A percentile compares a stretch with the other conserved stretches of the same genome.
Conservation (phyloP, 2,888 invertebrate genomes). For the Beris chalybata region DNA sequence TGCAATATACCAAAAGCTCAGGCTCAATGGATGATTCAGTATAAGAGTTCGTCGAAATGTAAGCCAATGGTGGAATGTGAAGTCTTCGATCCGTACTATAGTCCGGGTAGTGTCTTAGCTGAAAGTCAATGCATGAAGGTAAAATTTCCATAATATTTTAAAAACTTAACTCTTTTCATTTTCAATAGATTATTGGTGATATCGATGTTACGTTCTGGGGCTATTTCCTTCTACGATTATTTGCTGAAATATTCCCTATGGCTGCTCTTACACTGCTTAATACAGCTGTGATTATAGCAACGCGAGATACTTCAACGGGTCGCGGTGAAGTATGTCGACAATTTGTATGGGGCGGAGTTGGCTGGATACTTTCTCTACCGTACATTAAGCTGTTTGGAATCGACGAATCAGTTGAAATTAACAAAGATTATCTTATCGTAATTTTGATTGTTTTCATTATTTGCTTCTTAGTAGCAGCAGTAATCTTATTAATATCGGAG, state of each 20-base stretch:
- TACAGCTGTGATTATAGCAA: slow-evolving; percentile 79
- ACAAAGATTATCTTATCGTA: slow-evolving; percentile 31
- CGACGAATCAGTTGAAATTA: slow-evolving; percentile 47
- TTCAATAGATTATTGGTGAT: slow-evolving; percentile 60
- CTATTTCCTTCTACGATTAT: slow-evolving; percentile 68
- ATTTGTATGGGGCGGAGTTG: slow-evolving; percentile 73
- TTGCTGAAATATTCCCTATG: slow-evolving; percentile 77
- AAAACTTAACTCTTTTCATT: background rate
- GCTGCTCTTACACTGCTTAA: slow-evolving; percentile 71
- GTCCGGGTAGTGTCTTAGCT: slow-evolving; percentile 65
- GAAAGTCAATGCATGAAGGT: slow-evolving; percentile 67
- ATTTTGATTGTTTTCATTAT: slow-evolving; percentile 55
- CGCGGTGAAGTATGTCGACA: slow-evolving; percentile 79
- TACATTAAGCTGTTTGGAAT: slow-evolving; percentile 58
- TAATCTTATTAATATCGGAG: slow-evolving; percentile 60
- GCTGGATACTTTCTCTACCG: slow-evolving; percentile 69
- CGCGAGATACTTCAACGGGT: slow-evolving; percentile 77
- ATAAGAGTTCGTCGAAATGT: slow-evolving; percentile 56
- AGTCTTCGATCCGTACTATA: slow-evolving; percentile 71
- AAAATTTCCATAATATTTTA: slow-evolving; percentile 1
- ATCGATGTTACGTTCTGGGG: slow-evolving; percentile 69
- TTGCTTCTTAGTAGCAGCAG: slow-evolving; percentile 58
- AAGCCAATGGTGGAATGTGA: slow-evolving; percentile 70
- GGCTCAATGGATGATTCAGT: slow-evolving; percentile 50
- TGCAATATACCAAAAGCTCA: slow-evolving; percentile 66